These are phyloP conservation scores for Poliocrania exsul DNA, from an alignment of 2,797 vertebrate species.

Conservation along the genomic window DNA sequence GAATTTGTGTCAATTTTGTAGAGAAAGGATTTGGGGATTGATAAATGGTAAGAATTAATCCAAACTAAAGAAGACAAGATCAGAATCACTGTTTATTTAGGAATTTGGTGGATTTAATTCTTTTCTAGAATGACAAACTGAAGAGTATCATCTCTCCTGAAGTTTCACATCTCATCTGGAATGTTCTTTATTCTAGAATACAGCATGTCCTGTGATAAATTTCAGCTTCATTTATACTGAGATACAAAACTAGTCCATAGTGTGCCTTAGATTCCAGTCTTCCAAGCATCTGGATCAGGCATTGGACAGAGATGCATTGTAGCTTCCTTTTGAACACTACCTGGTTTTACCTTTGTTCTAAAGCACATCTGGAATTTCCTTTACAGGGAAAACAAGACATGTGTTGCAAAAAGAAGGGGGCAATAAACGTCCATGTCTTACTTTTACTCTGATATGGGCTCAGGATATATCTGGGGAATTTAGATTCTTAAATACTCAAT, in stretches of 20 bases:
- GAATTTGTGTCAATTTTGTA: background rate
- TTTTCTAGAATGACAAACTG: background rate
- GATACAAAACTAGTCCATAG: background rate
- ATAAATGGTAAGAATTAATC: background rate
- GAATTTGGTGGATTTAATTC: background rate
- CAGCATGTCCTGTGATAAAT: background rate
- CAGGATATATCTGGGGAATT: background rate
- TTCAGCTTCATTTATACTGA: background rate
- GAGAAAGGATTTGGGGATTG: background rate
- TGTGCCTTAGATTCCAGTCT: background rate
- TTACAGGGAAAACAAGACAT: background rate
- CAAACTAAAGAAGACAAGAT: background rate
- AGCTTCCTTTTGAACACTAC: background rate
- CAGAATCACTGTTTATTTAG: background rate
- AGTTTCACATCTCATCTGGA: background rate
- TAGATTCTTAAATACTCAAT: background rate
- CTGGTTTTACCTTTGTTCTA: background rate
- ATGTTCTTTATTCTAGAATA: background rate
- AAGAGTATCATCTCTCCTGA: background rate
- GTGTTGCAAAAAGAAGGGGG: background rate
- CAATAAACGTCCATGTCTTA: background rate
- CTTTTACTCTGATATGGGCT: background rate
- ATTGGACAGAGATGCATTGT: background rate
- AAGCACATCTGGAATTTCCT: background rate
- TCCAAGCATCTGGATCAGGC: background rate